Evolutionary conservation across 1,140 invertebrate genomes (phyloP).

Genomic region (Acromyrmex charruanus): DNA sequence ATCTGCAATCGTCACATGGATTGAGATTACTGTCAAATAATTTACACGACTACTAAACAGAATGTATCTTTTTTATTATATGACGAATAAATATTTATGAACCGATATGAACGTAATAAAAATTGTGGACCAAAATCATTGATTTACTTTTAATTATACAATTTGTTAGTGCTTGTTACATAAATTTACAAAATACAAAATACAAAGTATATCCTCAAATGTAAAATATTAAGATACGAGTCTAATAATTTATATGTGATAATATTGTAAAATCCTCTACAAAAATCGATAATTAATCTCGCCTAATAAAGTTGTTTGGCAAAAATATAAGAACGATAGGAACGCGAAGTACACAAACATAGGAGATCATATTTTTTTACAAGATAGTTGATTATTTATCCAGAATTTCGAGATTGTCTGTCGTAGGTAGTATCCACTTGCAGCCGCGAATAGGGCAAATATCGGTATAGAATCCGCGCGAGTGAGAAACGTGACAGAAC

Average conservation of each 20-base stretch:
- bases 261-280: neutral
- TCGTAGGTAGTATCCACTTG: conserved; percentile 47
- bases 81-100: neutral
- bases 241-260: neutral
- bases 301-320: conserved; percentile 8
- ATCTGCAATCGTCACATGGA: neutral
- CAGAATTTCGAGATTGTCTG: conserved; percentile 55
- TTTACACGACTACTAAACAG: neutral
- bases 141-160: neutral
- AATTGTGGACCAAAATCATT: too few relatives aligned
- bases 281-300: neutral
- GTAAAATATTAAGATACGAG: neutral
- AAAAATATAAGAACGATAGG: neutral
- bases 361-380: neutral
- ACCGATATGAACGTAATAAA: too few relatives aligned
- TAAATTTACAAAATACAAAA: neutral
- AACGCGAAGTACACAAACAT: neutral
- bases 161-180: neutral
- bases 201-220: neutral
- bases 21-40: neutral
- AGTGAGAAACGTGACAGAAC: conserved; percentile 71
- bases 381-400: conserved; percentile 56
- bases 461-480: conserved; percentile 66
- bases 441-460: conserved; percentile 65
- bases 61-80: neutral